Base-by-base conservation (phyloP, 2,797 vertebrate genomes). In the Anableps anableps region DNA sequence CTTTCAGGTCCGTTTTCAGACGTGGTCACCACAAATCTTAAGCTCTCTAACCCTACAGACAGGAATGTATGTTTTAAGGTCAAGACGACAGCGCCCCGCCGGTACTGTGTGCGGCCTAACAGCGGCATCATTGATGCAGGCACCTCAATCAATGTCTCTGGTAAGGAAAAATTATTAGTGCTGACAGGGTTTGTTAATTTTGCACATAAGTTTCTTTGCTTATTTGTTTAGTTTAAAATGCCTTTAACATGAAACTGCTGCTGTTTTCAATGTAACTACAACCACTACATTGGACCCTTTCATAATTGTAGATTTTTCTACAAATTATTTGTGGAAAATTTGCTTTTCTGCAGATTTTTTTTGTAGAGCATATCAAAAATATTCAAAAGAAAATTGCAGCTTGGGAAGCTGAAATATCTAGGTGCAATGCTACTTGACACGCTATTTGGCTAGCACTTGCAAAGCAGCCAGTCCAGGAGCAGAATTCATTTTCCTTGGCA, bases 71-170 rank as follows among this genome's bases (percentile, higher is more conserved):
- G 98, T 91, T 99, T 99, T 92, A 99, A 99, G 96, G 98, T 99
- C 88, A 99, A 99, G 97, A 99, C 98, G 62, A 99, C 99, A 2
- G 99, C 99, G 1, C 99, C 99, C 0, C 98, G 98, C 75, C 97
- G 99, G 89, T 99, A 99, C 94, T 99, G 99, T 62, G 98, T 99
- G 86, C 96, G 98, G 91, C 99, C 99, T 88, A 99, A 99, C 96
- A 99, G 98, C 60, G 99, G 99, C 86, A 97, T 99, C 95, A 97
- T 99, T 4, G 98, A 99, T 82, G 97, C 97, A 7, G 98, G 98
- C 83, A 97, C 98, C 88, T 99, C 98, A 60, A 97, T 99, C 94
- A 98, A 98, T 78, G 97, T 99, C 72, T 99, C 98, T 80, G 98
- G 99, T 99, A 96, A 86, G 68, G 21, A 79, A 62, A 14, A 77